Evolutionary conservation across 2,113 vertebrate species (phyloP).

Genomic region (Brachirus orientalis): DNA sequence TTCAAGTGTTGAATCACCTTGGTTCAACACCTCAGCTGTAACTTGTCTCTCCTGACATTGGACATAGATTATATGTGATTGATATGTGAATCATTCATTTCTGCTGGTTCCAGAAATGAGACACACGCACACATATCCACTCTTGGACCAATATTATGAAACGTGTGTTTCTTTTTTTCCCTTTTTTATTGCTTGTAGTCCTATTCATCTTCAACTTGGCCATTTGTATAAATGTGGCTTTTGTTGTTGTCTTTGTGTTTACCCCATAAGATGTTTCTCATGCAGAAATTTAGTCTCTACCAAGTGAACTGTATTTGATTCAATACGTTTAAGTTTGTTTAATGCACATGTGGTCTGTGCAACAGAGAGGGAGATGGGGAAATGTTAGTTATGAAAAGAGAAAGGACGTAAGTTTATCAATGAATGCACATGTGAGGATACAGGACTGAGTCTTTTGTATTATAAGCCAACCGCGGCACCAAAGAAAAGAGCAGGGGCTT

Average conservation of each 20-base stretch:
- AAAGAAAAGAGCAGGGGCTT: constrained; percentile 63
- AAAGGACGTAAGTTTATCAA: constrained; percentile 19
- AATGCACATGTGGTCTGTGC: constrained; percentile 56
- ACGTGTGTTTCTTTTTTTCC: too few species aligned
- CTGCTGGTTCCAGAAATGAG: constrained; percentile 82
- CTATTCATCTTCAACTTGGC: constrained; percentile 8
- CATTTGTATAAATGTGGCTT: too few species aligned
- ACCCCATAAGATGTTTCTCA: constrained; percentile 35
- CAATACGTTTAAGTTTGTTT: constrained; percentile 14
- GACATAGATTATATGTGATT: neutral
- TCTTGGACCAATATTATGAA: constrained; percentile 62
- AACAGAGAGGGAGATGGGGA: constrained; percentile 48
- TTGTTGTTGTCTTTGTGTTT: too few species aligned
- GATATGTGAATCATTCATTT: constrained; percentile 52
- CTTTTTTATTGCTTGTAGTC: constrained; percentile 18
- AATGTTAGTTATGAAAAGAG: constrained; percentile 19
- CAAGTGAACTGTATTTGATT: constrained; percentile 37
- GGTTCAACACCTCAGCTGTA: constrained; percentile 7
- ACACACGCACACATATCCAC: constrained; percentile 21
- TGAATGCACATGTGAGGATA: constrained; percentile 46
- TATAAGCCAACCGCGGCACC: constrained; percentile 50
- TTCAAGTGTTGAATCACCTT: neutral
- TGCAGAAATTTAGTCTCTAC: constrained; percentile 38
- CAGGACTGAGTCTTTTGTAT: constrained; percentile 42
- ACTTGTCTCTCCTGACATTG: constrained; percentile 7